Evolutionary conservation across 2,113 vertebrate species (phyloP), one percentile per base, ranked within the genome.

Genomic region (Prinia subflava): DNA sequence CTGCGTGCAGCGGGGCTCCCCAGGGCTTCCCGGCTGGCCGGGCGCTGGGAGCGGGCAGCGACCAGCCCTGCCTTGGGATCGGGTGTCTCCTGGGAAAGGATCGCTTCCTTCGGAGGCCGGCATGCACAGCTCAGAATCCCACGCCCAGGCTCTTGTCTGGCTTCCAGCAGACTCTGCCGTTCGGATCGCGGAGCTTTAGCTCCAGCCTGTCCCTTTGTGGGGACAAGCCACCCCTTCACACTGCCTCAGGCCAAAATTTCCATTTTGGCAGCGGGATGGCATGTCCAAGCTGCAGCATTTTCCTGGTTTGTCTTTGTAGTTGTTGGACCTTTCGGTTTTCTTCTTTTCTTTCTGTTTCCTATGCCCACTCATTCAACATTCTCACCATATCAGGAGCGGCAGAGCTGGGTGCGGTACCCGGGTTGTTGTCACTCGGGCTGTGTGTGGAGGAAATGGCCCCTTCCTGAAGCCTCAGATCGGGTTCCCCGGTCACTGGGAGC

Each of bases 351-450:
- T 87, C 19, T 82, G 46, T 91, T 86, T 85, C 69, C 78, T 81
- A 4, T 90, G 74, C 50, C 69, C 74, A 47, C 78, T 95, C 46
- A 42, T 77, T 83, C n/a, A 75, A 77, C 86, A 87, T 90, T 88
- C 86, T 84, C 82, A 81, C 65, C 78, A 65, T 95, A 96, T 96
- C 91, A 68, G 74, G n/a, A 65, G 63, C 21, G 31, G 83, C 93
- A 94, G 91, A 96, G 91, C 82, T 95, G 95, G 95, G 93, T 42
- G 95, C 82, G 83, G 95, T 96, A 92, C 87, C 90, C 42, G 37
- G 59, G 69, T 44, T 83, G 90, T 83, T 94, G 88, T 89, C 85
- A 59, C 63, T 86, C 6, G 15, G 76, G 57, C 83, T 47, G 89
- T 50, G 52, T 60, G 83, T 1, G 28, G 73, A 94, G 94, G 96